These are phyloP conservation scores for Drosophila prolongata DNA, from an alignment of 2,888 invertebrate species.

Conservation along the genomic window DNA sequence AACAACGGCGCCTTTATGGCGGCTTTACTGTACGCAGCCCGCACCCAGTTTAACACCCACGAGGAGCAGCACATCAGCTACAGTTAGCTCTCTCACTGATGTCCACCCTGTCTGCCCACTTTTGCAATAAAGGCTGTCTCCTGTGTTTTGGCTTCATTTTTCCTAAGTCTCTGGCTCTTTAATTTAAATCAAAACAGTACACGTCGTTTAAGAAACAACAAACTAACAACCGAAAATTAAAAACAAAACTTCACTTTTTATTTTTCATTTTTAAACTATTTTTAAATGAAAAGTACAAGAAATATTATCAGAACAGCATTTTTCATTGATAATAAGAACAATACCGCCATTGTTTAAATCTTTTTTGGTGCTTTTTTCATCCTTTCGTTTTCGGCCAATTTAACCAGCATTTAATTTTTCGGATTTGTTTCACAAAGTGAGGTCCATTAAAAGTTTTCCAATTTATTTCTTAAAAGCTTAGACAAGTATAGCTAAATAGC, in stretches of 20 bases:
- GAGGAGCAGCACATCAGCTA: conserved; percentile 81
- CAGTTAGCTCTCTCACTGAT: conserved; percentile 55
- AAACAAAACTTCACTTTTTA: too few species aligned
- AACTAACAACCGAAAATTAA: too few species aligned
- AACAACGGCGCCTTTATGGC: conserved; percentile 89
- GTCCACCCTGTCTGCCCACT: conserved; percentile 42
- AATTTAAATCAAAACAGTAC: too few species aligned
- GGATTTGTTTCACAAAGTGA: neutral
- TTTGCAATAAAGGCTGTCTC: conserved; percentile 63
- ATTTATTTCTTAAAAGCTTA: neutral
- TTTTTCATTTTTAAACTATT: too few species aligned
- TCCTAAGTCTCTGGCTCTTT: neutral
- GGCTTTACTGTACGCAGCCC: conserved; percentile 85
- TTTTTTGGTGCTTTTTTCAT: too few species aligned
- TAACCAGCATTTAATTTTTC: too few species aligned
- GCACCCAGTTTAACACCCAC: conserved; percentile 79
- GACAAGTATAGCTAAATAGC: too few species aligned
- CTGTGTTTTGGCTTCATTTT: conserved; percentile 32
- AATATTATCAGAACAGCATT: neutral
- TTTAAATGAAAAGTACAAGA: too few species aligned
- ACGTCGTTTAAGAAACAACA: too few species aligned
- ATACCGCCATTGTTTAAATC: too few species aligned
- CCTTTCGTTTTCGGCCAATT: too few species aligned
- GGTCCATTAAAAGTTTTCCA: neutral
- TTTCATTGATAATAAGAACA: neutral